A percentile compares a stretch with the other conserved stretches of the same genome.
Evolutionary conservation across 2,797 vertebrate species (phyloP).

Genomic region (Odontamblyopus lacepedii): DNA sequence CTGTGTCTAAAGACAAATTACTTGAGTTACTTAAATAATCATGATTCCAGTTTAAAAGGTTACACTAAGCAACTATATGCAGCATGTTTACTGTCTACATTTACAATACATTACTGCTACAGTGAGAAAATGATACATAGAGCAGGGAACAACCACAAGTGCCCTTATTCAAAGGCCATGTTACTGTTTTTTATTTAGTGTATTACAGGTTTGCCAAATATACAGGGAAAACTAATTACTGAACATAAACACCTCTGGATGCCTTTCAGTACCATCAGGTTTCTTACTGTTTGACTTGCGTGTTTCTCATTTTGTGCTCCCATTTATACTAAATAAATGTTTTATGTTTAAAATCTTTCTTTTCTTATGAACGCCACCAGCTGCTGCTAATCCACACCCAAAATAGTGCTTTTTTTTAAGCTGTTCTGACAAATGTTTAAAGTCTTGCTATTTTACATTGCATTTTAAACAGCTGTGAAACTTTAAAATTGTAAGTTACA

Average conservation of each 20-base stretch:
- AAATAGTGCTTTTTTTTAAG: background rate
- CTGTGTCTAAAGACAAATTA: background rate
- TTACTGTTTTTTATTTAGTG: background rate
- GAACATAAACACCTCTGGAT: background rate
- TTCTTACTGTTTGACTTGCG: background rate
- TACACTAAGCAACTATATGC: background rate
- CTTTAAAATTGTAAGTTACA: background rate
- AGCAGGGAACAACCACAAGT: slow-evolving; percentile 28
- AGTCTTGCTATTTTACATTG: background rate
- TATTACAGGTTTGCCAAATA: background rate
- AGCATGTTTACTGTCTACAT: background rate
- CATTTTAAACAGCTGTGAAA: background rate
- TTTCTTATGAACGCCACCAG: background rate
- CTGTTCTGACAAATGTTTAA: background rate
- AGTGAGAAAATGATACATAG: background rate
- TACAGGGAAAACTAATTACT: background rate
- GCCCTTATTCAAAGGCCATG: slow-evolving; percentile 4
- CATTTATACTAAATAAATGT: background rate
- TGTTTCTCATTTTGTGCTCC: background rate
- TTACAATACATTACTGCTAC: slow-evolving; percentile 20
- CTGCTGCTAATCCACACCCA: background rate
- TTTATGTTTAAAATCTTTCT: background rate
- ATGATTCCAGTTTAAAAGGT: slow-evolving; percentile 6
- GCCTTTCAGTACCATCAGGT: background rate
- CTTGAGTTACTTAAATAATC: background rate